Base-by-base conservation (phyloP, 2,888 invertebrate genomes). In the Eurois occulta region DNA sequence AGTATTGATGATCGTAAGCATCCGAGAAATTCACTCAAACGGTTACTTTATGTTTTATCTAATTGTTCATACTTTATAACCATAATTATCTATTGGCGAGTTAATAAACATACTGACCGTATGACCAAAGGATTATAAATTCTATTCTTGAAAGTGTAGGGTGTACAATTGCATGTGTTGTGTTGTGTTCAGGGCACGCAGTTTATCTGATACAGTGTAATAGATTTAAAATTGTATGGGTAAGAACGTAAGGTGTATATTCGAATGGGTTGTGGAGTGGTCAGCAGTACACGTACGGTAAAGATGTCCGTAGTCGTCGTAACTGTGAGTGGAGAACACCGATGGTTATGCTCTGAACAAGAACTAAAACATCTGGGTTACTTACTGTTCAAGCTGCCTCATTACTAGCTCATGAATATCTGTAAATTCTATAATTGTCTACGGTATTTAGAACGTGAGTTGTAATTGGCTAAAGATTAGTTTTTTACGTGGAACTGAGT, bases 231-330 rank as follows among this genome's bases (percentile, higher is more conserved):
- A 41, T 76, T 73, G 35, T 87, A 81, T 75, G 7, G 0, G 3
- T 38, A n/a, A 48, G 60, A 2, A 0, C 1, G n/a, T 84, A 84
- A 77, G 86, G 77, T 78, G 32, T 77, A 64, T 77, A 75, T 75
- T 85, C 64, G 68, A 73, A 58, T 85, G 75, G 32, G 1, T 55
- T 76, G 21, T 81, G 80, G 65, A 80, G 78, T 91, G 93, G 93
- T 93, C 93, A 94, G 93, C 91, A 78, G 91, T 90, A 90, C 86
- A 85, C 87, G 87, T 92, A 94, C 94, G 93, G 94, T 94, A 93
- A 90, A 88, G 87, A 83, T 86, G 85, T 84, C 83, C 84, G 90
- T 89, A 91, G 90, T 89, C 91, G 89, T 84, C n/a, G 81, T 93
- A 92, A 92, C 93, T 91, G 93, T 93, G 90, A 89, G 89, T 88